A percentile compares a stretch with the other conserved stretches of the same genome.
These are phyloP conservation scores for Polydesmus complanatus DNA, from an alignment of 2,888 invertebrate species.

Conservation along the genomic window DNA sequence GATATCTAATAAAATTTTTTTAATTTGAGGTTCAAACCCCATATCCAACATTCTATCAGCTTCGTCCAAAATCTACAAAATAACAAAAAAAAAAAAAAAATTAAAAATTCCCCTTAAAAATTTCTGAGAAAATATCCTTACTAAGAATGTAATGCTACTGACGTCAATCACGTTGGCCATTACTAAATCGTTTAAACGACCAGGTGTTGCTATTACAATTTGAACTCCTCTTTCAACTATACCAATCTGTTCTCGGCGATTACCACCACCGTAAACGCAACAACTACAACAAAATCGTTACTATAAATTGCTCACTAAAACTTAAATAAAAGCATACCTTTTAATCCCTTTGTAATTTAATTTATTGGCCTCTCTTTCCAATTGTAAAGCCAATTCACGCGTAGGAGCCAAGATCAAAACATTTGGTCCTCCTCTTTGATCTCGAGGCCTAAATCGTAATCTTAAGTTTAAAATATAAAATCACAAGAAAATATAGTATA, in stretches of 20 bases:
- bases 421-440: conserved; percentile 62
- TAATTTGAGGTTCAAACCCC: conserved; percentile 47
- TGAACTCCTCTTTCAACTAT: conserved; percentile 65
- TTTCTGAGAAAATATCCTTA: too few relatives aligned
- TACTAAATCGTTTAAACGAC: conserved; percentile 79
- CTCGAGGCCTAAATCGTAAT: conserved; percentile 40
- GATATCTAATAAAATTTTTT: conserved; percentile 63
- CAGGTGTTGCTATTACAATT: conserved; percentile 90
- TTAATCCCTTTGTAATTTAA: conserved; percentile 76
- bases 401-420: conserved; percentile 84
- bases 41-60: conserved; percentile 52
- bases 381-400: conserved; percentile 81
- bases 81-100: conserved; percentile 13
- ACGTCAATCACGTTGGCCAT: conserved; percentile 52
- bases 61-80: conserved; percentile 62
- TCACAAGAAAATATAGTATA: conserved; percentile 16
- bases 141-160: conserved; percentile 66
- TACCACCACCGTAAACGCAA: conserved; percentile 84
- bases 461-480: not conserved
- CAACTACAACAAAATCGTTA: conserved; percentile 39
- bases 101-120: not conserved
- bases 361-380: conserved; percentile 78
- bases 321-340: conserved; percentile 42
- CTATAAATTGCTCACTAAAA: conserved; percentile 1
- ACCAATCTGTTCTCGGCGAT: conserved; percentile 61